Evolutionary conservation across 2,113 vertebrate species (phyloP), one percentile per base, ranked within the genome.

Genomic region (Crocuta crocuta): DNA sequence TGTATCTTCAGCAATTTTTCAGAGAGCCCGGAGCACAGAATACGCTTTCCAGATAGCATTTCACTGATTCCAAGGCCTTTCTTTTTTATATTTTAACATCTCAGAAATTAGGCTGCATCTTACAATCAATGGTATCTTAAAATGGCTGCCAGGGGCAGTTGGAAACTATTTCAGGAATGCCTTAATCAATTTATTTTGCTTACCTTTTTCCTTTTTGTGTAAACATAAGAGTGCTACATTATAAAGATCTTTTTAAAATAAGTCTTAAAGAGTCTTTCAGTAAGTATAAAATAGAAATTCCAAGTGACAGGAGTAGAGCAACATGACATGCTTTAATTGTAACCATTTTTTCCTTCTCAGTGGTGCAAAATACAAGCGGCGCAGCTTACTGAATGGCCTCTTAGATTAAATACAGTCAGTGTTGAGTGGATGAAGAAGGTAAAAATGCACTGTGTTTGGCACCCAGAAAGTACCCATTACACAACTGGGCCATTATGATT

Each of bases 261-360:
- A 73, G 55, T 45, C 73, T 94, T n/a, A 55, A 95, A 65, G 79
- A 93, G 65, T 83, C 85, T 93, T 91, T 91, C 45, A 58, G 80
- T 66, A 89, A 96, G 88, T 78, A 74, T 70, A 85, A 91, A 92
- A 95, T 50, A 97, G 83, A 96, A 95, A 97, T 73, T 80, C 88
- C 43, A 78, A 63, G 70, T 19, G 86, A 89, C 76, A 92, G 61
- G n/a, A 79, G 53, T 76, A 73, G 76, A 94, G 31, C 58, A 10
- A 16, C 45, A 24, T 88, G 96, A 86, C 95, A 80, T 45, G 82
- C 65, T 66, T 97, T 95, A 96, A 96, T 96, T 88, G 84, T 61
- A 81, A 95, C 43, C 65, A 53, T 55, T 84, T 86, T 93, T 93
- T 82, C 79, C 95, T 88, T 63, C 84, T 84, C 45, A 7, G 31